Base-by-base conservation (phyloP, 2,797 vertebrate species). In the Sternarchorhynchus goeldii region DNA sequence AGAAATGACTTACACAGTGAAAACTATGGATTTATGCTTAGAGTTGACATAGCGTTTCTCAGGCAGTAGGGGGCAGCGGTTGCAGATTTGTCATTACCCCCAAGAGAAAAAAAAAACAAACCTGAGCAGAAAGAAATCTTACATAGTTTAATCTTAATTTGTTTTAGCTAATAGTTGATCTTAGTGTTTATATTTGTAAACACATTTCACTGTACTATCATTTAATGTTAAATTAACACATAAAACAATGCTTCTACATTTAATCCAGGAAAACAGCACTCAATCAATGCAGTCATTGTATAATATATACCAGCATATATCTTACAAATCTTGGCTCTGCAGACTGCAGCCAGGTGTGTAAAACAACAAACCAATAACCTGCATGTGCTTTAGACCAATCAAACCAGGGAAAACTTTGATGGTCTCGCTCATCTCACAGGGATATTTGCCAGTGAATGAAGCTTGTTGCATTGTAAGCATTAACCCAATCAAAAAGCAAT, bases 61-160 rank as follows among this genome's bases (percentile, higher is more conserved):
- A 0, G 53, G 85, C 90, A 89, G 75, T 76, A 92, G 91, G 89
- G 89, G 87, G 89, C 56, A 84, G 31, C 68, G n/a, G 56, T 56
- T 70, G 18, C 50, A 70, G 67, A 25, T 69, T 32, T 69, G 67
- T 25, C 50, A 36, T 79, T 60, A 73, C 31, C 77, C 41, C 31
- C 62, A 73, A 41, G 12, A 17, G 31, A 6, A 18, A 57, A 8
- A 31, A 18, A 64, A 56, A 20, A 58, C 50, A 25, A 36, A 8
- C 57, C 14, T n/a, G 32, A 71, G 69, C 14, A 18, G 32, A 20
- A 20, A 2, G 12, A 12, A 50, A 12, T 10, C 45, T 50, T 50
- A 50, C 14, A 8, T 8, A 45, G 41, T 10, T 45, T 50, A 50
- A 36, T 36, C 34, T 50, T 50, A 12, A 14, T 50, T 50, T 12